Evolutionary conservation across 1,140 invertebrate genomes (phyloP).

Genomic region (Psix sp.): DNA sequence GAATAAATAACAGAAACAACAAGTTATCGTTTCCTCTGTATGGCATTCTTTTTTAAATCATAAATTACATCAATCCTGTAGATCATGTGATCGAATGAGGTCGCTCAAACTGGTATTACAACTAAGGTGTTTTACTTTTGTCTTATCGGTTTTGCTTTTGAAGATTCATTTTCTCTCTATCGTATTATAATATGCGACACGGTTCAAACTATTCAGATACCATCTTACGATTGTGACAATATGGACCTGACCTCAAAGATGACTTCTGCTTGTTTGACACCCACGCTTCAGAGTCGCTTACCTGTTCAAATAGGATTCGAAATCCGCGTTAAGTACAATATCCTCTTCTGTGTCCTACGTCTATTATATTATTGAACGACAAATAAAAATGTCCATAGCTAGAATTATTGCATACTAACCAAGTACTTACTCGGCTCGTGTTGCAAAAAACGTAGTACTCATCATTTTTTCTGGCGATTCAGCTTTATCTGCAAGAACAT

Average conservation of each 20-base stretch:
- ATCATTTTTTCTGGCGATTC: too few relatives aligned
- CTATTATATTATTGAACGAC: conserved; percentile 57
- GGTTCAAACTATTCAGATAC: conserved; percentile 55
- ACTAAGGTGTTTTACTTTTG: conserved; percentile 23
- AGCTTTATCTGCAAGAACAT: too few relatives aligned
- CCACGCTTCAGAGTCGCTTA: conserved; percentile 44
- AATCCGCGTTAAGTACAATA: background rate
- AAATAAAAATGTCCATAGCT: too few relatives aligned
- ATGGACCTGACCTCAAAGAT: conserved; percentile 27
- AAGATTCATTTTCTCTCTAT: conserved; percentile 14
- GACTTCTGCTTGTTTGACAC: conserved; percentile 54
- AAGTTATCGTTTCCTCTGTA: background rate
- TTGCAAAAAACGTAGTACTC: too few relatives aligned
- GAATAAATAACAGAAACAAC: too few relatives aligned
- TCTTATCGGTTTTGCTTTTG: conserved; percentile 32
- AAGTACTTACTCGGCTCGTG: too few relatives aligned
- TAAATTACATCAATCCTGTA: conserved; percentile 20
- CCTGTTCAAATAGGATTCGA: too few relatives aligned
- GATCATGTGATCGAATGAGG: conserved; percentile 19
- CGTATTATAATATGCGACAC: conserved; percentile 44
- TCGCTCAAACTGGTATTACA: conserved; percentile 26
- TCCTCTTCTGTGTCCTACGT: conserved; percentile 25
- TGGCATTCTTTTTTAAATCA: background rate
- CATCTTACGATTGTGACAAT: conserved; percentile 53
- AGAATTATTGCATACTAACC: too few relatives aligned